A percentile compares a stretch with the other conserved stretches of the same genome.
These are phyloP conservation scores for Odontomyia ornata DNA, from an alignment of 2,888 invertebrate species.

Conservation along the genomic window DNA sequence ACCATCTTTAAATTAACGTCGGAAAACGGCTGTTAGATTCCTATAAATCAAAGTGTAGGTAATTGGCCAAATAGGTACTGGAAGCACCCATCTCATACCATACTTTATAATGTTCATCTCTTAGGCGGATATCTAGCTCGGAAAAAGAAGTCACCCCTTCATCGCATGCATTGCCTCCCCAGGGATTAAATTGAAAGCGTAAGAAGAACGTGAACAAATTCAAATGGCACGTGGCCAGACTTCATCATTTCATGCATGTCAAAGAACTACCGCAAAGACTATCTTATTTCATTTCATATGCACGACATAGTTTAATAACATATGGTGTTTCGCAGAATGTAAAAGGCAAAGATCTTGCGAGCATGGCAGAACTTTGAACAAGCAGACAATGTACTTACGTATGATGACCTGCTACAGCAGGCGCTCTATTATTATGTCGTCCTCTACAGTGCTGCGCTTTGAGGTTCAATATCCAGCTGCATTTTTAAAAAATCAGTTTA, in stretches of 20 bases:
- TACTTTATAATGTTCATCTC: no score
- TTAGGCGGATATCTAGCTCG: no score
- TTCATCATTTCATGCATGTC: constrained; percentile 41
- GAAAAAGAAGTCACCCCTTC: no score
- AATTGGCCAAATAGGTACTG: no score
- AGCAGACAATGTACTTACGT: background rate
- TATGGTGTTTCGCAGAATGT: constrained; percentile 33
- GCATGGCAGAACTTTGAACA: background rate
- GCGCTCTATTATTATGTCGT: background rate
- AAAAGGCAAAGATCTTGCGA: constrained; percentile 22
- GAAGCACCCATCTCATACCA: no score
- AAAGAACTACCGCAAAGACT: constrained; percentile 34
- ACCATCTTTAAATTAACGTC: no score
- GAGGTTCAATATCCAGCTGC: no score
- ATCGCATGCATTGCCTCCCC: background rate
- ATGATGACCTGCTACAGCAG: constrained; percentile 4
- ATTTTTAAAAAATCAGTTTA: no score
- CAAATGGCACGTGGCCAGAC: constrained; percentile 46
- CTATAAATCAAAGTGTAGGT: no score
- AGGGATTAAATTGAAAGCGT: constrained; percentile 40
- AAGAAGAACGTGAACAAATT: constrained; percentile 43
- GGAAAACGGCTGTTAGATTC: no score
- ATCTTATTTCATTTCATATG: constrained; percentile 38
- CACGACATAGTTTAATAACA: constrained; percentile 43
- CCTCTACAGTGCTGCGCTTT: no score